Evolutionary conservation across 1,140 invertebrate species (phyloP), one percentile per base, ranked within the genome.

Genomic region (Trachymyrmex septentrionalis): DNA sequence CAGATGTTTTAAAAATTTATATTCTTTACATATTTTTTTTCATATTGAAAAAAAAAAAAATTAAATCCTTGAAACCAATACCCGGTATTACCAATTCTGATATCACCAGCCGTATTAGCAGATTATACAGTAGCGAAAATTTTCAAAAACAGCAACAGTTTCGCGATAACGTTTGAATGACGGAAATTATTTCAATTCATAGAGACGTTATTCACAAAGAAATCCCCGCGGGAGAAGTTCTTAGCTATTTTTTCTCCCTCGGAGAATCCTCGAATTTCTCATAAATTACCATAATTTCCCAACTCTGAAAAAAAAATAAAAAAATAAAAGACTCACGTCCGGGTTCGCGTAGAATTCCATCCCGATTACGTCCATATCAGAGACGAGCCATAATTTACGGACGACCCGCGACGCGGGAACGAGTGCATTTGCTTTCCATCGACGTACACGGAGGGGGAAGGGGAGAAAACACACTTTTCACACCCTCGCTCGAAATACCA

Each of bases 401-500:
- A 71, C 63, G 63, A 67, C 27, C 48, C 77, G 61, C 76, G 61
- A 38, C 76, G 16, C 78, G 55, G 38, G 55, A 75, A 84, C 80
- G 12, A 24, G 38, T 69, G 69, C 69, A 75, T 84, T 84, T 84
- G 57, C 80, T 84, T 84, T 84, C 69, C 80, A 84, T 75, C 69
- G 80, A 44, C 80, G 80, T 84, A 75, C 69, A 19, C 16, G 27
- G 16, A 9, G 30, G 16, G 27, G 5, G 24, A 6, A 14, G 50
- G 64, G 24, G 6, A 24, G 50, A 50, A 30, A 71, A 44, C 55
- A 84, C 69, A 84, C 80, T 84, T 84, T 84, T 84, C 80, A 84
- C 80, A 75, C 80, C 80, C 80, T 84, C 80, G 80, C 80, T 84
- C 69, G 80, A 84, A 84, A 84, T 69, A 84, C 80, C 80, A 84